Evolutionary conservation across 2,888 invertebrate species (phyloP).

Genomic region (Melieria picta): DNA sequence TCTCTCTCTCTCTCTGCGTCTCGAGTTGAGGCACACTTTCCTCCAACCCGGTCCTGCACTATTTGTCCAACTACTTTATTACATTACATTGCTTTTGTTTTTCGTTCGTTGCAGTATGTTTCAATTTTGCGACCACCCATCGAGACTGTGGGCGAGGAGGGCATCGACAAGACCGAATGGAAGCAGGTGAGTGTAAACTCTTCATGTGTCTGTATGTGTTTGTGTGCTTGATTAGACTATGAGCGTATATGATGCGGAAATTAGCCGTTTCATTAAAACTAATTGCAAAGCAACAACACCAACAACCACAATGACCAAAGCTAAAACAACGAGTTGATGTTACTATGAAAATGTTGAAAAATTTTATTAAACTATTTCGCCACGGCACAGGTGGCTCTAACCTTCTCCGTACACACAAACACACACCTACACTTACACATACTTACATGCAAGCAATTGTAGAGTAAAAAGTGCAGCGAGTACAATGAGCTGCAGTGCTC

Average conservation of each 20-base stretch:
- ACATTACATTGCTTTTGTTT: slow-evolving; percentile 6
- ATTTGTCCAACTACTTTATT: slow-evolving; percentile 11
- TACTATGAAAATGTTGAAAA: no score
- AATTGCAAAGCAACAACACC: no score
- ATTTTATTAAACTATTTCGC: no score
- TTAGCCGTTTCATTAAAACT: no score
- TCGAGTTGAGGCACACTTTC: background rate
- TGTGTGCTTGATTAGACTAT: no score
- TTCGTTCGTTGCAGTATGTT: slow-evolving; percentile 73
- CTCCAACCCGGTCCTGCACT: background rate
- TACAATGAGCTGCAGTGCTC: background rate
- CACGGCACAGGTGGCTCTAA: no score
- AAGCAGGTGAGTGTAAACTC: slow-evolving; percentile 75
- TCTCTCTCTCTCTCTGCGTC: background rate
- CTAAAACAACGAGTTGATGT: no score
- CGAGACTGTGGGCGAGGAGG: slow-evolving; percentile 73
- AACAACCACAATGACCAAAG: no score
- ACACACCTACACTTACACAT: no score
- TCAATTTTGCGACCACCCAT: slow-evolving; percentile 87
- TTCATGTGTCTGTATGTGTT: no score
- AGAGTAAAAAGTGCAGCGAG: background rate
- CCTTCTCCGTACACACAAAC: no score
- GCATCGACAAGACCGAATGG: slow-evolving; percentile 87
- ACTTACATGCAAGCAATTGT: background rate
- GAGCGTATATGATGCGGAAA: no score